These are phyloP conservation scores for Actenoides hombroni DNA, from an alignment of 2,113 vertebrate species.

Conservation along the genomic window DNA sequence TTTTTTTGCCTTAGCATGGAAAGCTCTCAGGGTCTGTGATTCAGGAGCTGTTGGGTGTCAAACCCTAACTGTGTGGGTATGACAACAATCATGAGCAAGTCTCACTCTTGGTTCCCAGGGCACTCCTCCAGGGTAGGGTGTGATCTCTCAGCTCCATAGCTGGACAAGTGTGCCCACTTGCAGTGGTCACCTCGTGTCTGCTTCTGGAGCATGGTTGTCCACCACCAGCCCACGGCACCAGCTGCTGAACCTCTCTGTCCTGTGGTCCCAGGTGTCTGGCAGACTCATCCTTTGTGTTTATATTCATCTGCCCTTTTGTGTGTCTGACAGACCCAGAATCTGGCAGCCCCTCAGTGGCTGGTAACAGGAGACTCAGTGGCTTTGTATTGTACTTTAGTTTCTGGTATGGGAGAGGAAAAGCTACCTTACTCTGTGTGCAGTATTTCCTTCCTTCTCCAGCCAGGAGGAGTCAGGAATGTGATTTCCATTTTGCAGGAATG, in stretches of 20 bases:
- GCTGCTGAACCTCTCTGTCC: neutral
- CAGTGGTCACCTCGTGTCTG: neutral
- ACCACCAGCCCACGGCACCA: neutral
- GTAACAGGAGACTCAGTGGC: fast-evolving
- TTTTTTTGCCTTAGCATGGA: neutral
- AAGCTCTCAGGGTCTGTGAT: neutral
- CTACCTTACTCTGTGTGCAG: neutral
- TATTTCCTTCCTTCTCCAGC: neutral
- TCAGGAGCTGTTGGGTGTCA: neutral
- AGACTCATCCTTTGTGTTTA: neutral
- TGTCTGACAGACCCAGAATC: neutral
- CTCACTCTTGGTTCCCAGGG: neutral
- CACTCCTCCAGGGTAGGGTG: neutral
- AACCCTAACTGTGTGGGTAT: neutral
- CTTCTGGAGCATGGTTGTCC: neutral
- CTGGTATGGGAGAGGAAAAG: neutral
- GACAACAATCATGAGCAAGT: neutral
- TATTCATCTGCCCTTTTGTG: neutral
- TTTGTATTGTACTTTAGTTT: neutral
- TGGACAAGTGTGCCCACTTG: neutral
- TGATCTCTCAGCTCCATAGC: neutral
- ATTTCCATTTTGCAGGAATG: neutral
- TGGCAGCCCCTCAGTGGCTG: neutral
- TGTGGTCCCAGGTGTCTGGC: neutral
- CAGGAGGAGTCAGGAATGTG: neutral